Base-by-base conservation (phyloP, 2,113 vertebrate species). In the Oriolus oriolus region DNA sequence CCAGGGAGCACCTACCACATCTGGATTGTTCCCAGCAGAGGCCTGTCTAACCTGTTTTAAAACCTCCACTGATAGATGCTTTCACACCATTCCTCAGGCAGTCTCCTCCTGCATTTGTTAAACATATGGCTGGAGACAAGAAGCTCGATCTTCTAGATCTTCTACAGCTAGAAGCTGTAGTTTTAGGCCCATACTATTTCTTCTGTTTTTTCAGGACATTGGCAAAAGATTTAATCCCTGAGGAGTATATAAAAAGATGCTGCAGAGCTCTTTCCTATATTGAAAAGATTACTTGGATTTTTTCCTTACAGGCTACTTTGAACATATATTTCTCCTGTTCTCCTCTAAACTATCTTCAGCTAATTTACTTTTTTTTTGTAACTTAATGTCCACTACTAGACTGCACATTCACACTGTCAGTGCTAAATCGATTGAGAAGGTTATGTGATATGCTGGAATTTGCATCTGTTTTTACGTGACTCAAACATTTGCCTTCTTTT, bases 11-110 rank as follows among this genome's bases (percentile, higher is more conserved):
- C 10, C 50, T 75, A 22, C 24, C 2, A 0, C 49, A 24, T 45
- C 27, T 47, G 18, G 82, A 53, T 52, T 3, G 2, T 17, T 66
- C 42, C 60, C 27, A 80, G 42, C 13, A 87, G 81, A 59, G 31
- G 19, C 60, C 33, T 16, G 68, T 59, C 28, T 49, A 66, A 87
- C 53, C 61, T 83, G 77, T 84, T 92, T 81, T 24, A 35, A 84
- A 81, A 65, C 26, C 16, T 68, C 33, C 9, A 21, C 27, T 47
- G 71, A 65, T 0, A 68, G 37, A 49, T 0, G 1, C 52, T 59
- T 90, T 70, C 65, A 33, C 11, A 11, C 24, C 2, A 0, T 39
- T 84, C 47, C 45, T 39, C 47, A 66, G 56, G 77, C 73, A 91
- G 3, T 66, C 35, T 44, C 27, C 20, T 77, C 18, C 33, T 21